These are phyloP conservation scores for Pangasius djambal DNA, from an alignment of 2,797 vertebrate genomes.

Conservation along the genomic window DNA sequence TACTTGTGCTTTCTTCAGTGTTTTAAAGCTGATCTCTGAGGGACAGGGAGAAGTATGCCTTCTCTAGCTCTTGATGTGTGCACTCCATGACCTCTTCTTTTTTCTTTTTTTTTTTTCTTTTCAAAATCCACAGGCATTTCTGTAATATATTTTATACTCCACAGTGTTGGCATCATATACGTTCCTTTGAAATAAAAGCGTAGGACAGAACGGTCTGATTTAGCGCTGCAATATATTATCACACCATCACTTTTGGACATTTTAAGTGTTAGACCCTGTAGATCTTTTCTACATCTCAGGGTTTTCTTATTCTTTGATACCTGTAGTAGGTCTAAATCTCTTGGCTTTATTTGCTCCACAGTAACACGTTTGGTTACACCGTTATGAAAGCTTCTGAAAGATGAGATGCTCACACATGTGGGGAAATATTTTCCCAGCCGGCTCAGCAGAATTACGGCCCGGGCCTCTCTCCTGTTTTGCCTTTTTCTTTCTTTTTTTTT, in stretches of 20 bases:
- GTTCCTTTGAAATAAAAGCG: constrained; percentile 32
- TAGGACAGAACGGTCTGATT: constrained; percentile 26
- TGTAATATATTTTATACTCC: constrained; percentile 26
- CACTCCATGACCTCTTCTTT: constrained; percentile 57
- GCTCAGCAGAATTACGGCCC: constrained; percentile 37
- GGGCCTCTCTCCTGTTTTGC: not conserved
- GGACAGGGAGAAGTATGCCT: constrained; percentile 58
- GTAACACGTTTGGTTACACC: not conserved
- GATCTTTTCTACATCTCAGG: not conserved
- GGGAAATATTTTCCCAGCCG: constrained; percentile 40
- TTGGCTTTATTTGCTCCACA: not conserved
- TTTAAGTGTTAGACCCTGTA: not conserved
- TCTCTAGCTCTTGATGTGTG: constrained; percentile 58
- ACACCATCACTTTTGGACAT: not conserved
- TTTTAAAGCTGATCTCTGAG: constrained; percentile 63
- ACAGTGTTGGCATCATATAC: not conserved
- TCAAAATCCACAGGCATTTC: constrained; percentile 26
- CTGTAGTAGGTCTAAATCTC: constrained; percentile 3
- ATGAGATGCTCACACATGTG: constrained; percentile 34
- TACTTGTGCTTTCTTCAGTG: constrained; percentile 58
- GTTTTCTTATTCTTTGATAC: not conserved
- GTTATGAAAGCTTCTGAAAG: constrained; percentile 40
- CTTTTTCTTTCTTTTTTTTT: not conserved
- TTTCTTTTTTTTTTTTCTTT: not conserved
- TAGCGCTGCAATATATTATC: constrained; percentile 1